A percentile compares a stretch with the other conserved stretches of the same genome.
These are phyloP conservation scores for Bufotes viridis DNA, from an alignment of 2,797 vertebrate genomes.

Conservation along the genomic window DNA sequence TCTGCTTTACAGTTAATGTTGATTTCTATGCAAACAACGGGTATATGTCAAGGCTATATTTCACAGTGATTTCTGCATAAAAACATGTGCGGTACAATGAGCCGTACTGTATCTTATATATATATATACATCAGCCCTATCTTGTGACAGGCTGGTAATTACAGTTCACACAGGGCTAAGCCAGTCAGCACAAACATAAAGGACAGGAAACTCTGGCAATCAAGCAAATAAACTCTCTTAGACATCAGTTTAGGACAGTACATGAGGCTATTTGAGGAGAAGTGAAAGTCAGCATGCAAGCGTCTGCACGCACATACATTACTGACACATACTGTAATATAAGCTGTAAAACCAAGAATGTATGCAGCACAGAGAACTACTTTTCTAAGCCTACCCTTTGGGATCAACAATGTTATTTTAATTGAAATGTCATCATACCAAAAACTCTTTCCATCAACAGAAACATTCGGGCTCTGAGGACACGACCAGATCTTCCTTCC, in stretches of 20 bases:
- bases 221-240: slow-evolving; percentile 60
- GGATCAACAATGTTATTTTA: slow-evolving; percentile 62
- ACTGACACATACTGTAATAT: slow-evolving; percentile 62
- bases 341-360: slow-evolving; percentile 63
- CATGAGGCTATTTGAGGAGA: slow-evolving; percentile 63
- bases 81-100: slow-evolving; percentile 32
- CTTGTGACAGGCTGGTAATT: slow-evolving; percentile 62
- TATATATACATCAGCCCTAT: slow-evolving; percentile 50
- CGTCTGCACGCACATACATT: slow-evolving; percentile 63
- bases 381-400: slow-evolving; percentile 53
- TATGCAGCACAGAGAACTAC: slow-evolving; percentile 60
- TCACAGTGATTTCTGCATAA: slow-evolving; percentile 31
- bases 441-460: slow-evolving; percentile 60
- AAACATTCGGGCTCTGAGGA: slow-evolving; percentile 52
- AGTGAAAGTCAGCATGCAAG: slow-evolving; percentile 62
- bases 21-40: slow-evolving; percentile 34
- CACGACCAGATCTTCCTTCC: slow-evolving; percentile 56
- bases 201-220: slow-evolving; percentile 59
- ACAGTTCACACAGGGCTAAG: slow-evolving; percentile 60
- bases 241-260: slow-evolving; percentile 60
- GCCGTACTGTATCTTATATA: slow-evolving; percentile 47
- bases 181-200: slow-evolving; percentile 63
- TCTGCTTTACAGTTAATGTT: slow-evolving; percentile 32
- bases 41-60: slow-evolving; percentile 30
- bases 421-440: slow-evolving; percentile 63